phyloP scores from a whole-genome alignment of 1,140 invertebrate species.

The Drosophila obscura region DNA sequence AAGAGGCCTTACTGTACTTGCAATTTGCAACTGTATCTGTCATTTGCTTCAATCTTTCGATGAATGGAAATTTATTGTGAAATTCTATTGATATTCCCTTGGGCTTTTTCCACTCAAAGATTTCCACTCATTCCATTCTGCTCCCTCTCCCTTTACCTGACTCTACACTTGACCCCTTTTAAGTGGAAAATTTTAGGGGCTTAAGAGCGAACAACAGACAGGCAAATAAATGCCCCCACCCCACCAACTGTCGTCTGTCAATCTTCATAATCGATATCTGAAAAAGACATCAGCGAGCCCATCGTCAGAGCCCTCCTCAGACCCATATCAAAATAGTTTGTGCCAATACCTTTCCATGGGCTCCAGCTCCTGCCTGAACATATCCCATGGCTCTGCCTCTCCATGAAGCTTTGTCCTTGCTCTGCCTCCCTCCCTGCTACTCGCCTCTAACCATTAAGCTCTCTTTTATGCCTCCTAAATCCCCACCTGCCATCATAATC shows the following conservation, averaged over 20 bases:
- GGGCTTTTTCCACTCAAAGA: too few relatives aligned
- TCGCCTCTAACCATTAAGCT: not conserved
- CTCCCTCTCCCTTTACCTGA: too few relatives aligned
- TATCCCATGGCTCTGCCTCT: not conserved
- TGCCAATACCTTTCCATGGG: not conserved
- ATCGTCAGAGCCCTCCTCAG: slow-evolving; percentile 1
- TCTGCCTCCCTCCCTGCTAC: not conserved
- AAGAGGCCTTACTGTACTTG: too few relatives aligned
- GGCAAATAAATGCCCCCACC: slow-evolving; percentile 4
- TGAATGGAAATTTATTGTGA: too few relatives aligned
- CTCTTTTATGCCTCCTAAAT: not conserved
- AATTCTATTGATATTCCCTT: too few relatives aligned
- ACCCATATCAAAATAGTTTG: slow-evolving; percentile 23
- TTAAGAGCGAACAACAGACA: too few relatives aligned
- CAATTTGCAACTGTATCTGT: too few relatives aligned
- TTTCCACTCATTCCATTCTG: too few relatives aligned
- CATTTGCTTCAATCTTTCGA: too few relatives aligned
- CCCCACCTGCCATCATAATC: too few relatives aligned
- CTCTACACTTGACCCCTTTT: too few relatives aligned
- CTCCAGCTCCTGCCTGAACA: not conserved
- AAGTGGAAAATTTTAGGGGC: too few relatives aligned
- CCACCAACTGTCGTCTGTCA: slow-evolving; percentile 5
- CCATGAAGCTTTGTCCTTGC: not conserved
- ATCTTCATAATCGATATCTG: slow-evolving; percentile 45
- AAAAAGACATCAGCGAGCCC: not conserved